These are phyloP conservation scores for Cryptocheilus praepositus DNA, from an alignment of 2,888 invertebrate species.

Conservation along the genomic window DNA sequence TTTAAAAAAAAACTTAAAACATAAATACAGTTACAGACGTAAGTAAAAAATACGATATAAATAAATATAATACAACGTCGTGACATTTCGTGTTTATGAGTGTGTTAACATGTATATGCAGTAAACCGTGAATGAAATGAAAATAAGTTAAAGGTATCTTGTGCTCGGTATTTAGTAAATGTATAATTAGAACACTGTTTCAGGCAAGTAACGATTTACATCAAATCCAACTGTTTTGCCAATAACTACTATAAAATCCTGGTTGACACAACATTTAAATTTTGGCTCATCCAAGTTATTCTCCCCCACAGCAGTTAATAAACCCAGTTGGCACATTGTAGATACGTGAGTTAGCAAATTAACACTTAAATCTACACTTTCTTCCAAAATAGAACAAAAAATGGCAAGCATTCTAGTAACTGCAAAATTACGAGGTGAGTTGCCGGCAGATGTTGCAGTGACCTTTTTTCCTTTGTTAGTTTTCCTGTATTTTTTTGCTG, in stretches of 20 bases:
- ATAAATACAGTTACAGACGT: neutral
- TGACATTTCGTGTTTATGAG: no score
- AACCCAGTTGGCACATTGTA: slow-evolving; percentile 88
- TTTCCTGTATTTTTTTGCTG: slow-evolving; percentile 78
- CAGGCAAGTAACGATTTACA: slow-evolving; percentile 85
- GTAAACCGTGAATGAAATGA: no score
- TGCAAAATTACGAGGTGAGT: slow-evolving; percentile 83
- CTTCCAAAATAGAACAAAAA: slow-evolving; percentile 91
- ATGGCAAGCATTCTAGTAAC: slow-evolving; percentile 90
- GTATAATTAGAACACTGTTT: slow-evolving; percentile 77
- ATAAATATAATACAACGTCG: slow-evolving; percentile 22
- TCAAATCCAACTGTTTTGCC: slow-evolving; percentile 87
- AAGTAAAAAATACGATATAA: slow-evolving; percentile 4
- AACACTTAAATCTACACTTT: slow-evolving; percentile 89
- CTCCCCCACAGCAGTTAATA: slow-evolving; percentile 84
- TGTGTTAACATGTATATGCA: no score
- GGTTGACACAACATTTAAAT: slow-evolving; percentile 89
- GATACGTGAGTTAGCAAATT: slow-evolving; percentile 92
- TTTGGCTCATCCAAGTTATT: slow-evolving; percentile 87
- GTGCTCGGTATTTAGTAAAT: neutral
- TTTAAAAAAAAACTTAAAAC: neutral
- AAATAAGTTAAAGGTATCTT: no score
- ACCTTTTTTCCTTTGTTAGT: slow-evolving; percentile 72
- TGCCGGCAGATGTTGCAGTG: slow-evolving; percentile 69
- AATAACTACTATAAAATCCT: slow-evolving; percentile 87